phyloP scores from a whole-genome alignment of 2,888 invertebrate species.

The Nowickia ferox region DNA sequence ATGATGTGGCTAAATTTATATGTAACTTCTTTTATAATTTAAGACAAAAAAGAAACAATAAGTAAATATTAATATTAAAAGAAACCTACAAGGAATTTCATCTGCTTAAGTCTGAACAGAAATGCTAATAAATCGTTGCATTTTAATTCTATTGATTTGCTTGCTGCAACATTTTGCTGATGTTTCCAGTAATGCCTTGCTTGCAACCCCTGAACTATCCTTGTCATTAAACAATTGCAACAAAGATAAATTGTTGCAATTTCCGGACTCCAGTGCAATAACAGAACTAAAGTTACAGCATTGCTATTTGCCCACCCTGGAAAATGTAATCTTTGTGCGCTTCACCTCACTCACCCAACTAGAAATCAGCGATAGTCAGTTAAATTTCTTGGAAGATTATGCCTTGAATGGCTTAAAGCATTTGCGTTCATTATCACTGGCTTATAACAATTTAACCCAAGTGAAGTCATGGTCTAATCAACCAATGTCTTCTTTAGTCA shows the following conservation, averaged over 20 bases:
- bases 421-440: conserved; percentile 78
- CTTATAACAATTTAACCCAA: conserved; percentile 79
- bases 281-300: conserved; percentile 75
- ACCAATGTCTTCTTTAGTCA: conserved; percentile 76
- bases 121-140: conserved; percentile 35
- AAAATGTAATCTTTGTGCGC: conserved; percentile 79
- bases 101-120: neutral
- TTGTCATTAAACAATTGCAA: conserved; percentile 52
- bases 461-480: conserved; percentile 80
- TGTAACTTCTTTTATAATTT: no score
- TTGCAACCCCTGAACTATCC: neutral
- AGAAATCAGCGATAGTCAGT: conserved; percentile 77
- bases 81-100: neutral
- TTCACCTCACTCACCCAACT: conserved; percentile 75
- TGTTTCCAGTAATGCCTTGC: neutral
- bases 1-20: no score
- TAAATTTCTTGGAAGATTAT: conserved; percentile 77
- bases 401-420: conserved; percentile 79
- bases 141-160: neutral
- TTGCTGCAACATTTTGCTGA: neutral
- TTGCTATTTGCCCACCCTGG: conserved; percentile 77
- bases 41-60: neutral
- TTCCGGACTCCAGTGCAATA: conserved; percentile 62
- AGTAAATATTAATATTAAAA: neutral
- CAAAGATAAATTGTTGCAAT: conserved; percentile 61